Base-by-base conservation (phyloP, 2,888 invertebrate species). In the Sylvicola cinctus region DNA sequence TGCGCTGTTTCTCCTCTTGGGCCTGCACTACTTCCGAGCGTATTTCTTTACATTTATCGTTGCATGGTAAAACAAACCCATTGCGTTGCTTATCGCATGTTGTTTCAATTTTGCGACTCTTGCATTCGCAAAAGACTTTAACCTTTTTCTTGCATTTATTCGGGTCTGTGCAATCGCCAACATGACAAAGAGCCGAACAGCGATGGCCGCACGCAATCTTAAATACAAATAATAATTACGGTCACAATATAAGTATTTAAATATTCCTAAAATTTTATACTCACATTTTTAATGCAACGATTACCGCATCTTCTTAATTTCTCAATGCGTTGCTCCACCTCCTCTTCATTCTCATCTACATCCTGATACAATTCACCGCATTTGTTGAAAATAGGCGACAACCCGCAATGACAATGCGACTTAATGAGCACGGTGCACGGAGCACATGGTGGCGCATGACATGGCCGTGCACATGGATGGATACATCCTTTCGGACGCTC, bases 201-300 rank as follows among this genome's bases (percentile, higher is more conserved):
- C 80, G 72, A 56, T 93, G 91, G 1, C 84, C 81, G 56, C 91
- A 93, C 6, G 68, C 53, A 50, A 80, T 70, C 74, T 85, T 30
- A 27, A 36, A 31, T 23, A 5, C 6, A 14, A 36, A 35, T 32
- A n/a, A n/a, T n/a, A n/a, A 10, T 33, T 27, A 23, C 15, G 10
- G 15, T n/a, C 11, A 28, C 12, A 5, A 30, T 11, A 30, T 30
- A 15, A 4, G 6, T 30, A 28, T 27, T 33, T 32, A 31, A 13
- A 33, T 29, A 20, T 23, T 26, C 29, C 36, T 11, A 15, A 37
- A 32, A 34, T 20, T 4, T n/a, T 41, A 38, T 35, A 54, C 63
- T 58, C 54, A 79, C 79, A 57, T 67, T 74, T 60, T 76, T 81
- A 1, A 85, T 77, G 49, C 91, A 93, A 41, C 79, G 80, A 51